Conservation (phyloP, 2,113 vertebrate genomes). For the Myocastor coypus region DNA sequence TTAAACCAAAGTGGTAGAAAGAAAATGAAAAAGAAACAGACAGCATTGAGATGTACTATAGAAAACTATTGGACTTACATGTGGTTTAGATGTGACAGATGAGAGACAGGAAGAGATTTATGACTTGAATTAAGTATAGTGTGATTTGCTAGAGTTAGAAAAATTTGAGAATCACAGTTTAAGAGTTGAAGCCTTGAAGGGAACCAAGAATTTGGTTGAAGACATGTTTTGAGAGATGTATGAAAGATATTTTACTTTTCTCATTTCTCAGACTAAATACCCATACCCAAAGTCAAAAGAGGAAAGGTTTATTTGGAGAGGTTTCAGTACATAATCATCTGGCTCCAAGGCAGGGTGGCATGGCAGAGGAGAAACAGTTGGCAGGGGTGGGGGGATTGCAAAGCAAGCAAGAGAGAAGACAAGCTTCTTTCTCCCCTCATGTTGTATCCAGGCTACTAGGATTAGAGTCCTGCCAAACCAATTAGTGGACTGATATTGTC, state of each 20-base stretch:
- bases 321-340: background rate
- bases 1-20: constrained; percentile 16
- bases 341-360: background rate
- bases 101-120: background rate
- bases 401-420: background rate
- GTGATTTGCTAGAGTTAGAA: background rate
- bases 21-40: constrained; percentile 24
- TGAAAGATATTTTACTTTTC: background rate
- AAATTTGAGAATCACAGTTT: background rate
- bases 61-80: background rate
- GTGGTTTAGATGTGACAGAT: background rate
- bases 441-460: background rate
- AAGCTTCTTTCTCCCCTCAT: background rate
- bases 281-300: background rate
- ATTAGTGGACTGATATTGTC: background rate
- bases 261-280: background rate
- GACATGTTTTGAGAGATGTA: constrained; percentile 15
- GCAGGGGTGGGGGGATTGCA: background rate
- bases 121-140: background rate
- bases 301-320: background rate
- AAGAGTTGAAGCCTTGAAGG: background rate
- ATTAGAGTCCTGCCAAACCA: background rate
- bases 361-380: background rate
- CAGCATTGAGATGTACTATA: background rate
- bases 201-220: background rate